Evolutionary conservation across 2,113 vertebrate genomes (phyloP).

Genomic region (Gallinago media): DNA sequence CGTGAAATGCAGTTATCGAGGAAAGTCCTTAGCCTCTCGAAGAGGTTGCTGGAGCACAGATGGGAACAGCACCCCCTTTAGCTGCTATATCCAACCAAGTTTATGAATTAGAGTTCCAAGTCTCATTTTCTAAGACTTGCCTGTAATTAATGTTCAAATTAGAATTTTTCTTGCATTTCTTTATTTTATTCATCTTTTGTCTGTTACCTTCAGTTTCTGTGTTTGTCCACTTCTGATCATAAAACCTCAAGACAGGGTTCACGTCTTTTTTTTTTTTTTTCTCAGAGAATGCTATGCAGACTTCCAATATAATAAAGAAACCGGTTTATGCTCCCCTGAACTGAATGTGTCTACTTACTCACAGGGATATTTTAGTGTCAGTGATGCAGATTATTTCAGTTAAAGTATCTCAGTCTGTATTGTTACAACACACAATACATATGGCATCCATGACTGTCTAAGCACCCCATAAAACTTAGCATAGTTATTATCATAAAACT

Average conservation of each 20-base stretch:
- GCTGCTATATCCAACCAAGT: not conserved
- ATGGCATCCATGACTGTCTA: not conserved
- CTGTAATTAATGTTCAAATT: not conserved
- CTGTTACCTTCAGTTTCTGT: not conserved
- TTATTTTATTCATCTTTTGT: not conserved
- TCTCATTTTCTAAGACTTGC: not conserved
- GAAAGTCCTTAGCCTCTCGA: not conserved
- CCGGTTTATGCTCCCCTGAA: not conserved
- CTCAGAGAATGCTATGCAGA: not conserved
- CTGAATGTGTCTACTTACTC: not conserved
- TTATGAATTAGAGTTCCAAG: not conserved
- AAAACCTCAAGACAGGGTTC: not conserved
- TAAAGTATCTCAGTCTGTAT: not conserved
- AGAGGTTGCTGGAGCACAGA: not conserved
- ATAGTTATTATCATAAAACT: not conserved
- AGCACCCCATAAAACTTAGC: not conserved
- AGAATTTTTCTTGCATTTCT: not conserved
- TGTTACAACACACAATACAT: not conserved
- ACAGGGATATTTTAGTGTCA: not conserved
- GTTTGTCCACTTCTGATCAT: not conserved
- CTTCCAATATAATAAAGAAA: not conserved
- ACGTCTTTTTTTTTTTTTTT: not conserved
- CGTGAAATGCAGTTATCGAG: not conserved
- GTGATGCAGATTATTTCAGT: not conserved
- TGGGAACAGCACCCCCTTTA: not conserved